Evolutionary conservation across 1,140 invertebrate species (phyloP), one percentile per base, ranked within the genome.

Genomic region (Agrypnia vestita): DNA sequence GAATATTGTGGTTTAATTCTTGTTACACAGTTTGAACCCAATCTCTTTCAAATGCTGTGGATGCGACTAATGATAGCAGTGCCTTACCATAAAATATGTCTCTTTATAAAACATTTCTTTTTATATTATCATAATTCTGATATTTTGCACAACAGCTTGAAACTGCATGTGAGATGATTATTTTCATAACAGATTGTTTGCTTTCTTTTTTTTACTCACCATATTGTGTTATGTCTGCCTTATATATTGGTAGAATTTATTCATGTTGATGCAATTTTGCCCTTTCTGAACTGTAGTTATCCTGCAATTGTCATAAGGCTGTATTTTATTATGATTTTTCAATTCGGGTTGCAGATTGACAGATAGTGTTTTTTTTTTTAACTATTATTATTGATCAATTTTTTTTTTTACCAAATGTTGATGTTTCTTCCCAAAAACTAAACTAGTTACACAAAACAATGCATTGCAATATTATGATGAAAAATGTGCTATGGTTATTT

Each of bases 11-110:
- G 56, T 59, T n/a, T 64, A 76, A 19, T 56, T 73, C 6, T 35
- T 35, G 25, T 35, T 35, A 35, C 6, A 35, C 25, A 35, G 25
- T 35, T 72, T 49, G 44, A 46, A 51, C 76, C 9, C n/a, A 15
- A 69, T 44, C 12, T n/a, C 49, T 47, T 61, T 72, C 46, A 67
- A 51, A 78, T 78, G 77, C 47, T 72, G 64, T 73, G 67, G 77
- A 44, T 73, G 44, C 62, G 61, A 61, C 53, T 78, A 11, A 78
- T 78, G 67, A 44, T 49, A 21, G n/a, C n/a, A n/a, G 25, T 72
- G 47, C 51, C 64, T 61, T 72, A 72, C 46, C 77, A 55, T 49
- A 71, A 73, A 61, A 69, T 78, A n/a, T 11, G 46, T 72, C 59
- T 61, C 21, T n/a, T 78, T 15, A 61, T 78, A 46, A 78, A 72